Evolutionary conservation across 2,888 invertebrate genomes (phyloP).

Genomic region (Drosophila formosana): DNA sequence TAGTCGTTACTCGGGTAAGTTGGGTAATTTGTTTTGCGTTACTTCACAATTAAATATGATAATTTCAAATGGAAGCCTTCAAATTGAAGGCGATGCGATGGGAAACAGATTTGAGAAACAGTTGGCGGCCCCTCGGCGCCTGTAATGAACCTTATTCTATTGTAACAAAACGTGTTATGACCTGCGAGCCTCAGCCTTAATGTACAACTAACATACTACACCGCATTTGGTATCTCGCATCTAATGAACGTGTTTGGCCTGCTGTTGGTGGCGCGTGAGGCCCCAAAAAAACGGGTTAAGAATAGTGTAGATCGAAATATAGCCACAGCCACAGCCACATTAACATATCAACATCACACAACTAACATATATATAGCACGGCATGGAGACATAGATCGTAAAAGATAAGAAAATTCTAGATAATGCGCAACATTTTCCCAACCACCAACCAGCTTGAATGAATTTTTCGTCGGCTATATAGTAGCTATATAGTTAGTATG

Average conservation of each 20-base stretch:
- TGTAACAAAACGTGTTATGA: conserved; percentile 38
- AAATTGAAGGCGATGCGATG: conserved; percentile 60
- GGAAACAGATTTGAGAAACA: conserved; percentile 46
- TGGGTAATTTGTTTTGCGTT: conserved; percentile 56
- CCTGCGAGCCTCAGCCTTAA: conserved; percentile 2
- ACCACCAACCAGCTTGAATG: conserved; percentile 5
- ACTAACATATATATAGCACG: not conserved
- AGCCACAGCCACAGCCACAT: not conserved
- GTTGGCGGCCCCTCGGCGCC: not conserved
- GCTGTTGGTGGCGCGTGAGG: conserved; percentile 25
- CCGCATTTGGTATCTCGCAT: conserved; percentile 8
- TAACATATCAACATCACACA: not conserved
- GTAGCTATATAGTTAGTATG: conserved; percentile 9
- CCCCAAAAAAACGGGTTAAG: conserved; percentile 37
- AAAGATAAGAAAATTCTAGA: conserved; percentile 6
- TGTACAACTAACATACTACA: conserved; percentile 8
- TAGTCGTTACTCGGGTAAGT: conserved; percentile 22
- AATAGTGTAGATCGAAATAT: conserved; percentile 16
- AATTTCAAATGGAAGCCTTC: conserved; percentile 66
- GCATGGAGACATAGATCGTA: conserved; percentile 16
- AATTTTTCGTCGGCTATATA: not conserved
- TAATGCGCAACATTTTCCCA: conserved; percentile 12
- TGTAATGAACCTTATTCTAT: conserved; percentile 34
- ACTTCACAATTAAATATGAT: conserved; percentile 65
- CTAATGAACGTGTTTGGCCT: conserved; percentile 28